Evolutionary conservation across 2,797 vertebrate species (phyloP), one percentile per base, ranked within the genome.

Genomic region (Lepilemur septentrionalis): DNA sequence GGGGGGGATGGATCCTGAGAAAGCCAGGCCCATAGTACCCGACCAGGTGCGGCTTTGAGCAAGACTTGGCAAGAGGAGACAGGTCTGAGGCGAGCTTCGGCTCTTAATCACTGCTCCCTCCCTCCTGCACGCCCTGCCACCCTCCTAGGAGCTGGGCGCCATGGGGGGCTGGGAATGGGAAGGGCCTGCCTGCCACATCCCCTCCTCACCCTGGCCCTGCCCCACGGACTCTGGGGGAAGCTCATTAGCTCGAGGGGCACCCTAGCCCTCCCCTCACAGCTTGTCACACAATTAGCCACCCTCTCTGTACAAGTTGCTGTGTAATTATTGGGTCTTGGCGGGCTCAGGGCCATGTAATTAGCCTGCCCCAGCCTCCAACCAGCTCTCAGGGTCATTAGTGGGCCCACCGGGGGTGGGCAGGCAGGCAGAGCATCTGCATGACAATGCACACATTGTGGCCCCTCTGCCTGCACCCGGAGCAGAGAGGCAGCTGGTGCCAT

Each of bases 1-100:
- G 50, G 28, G 73, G 73, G 41, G 35, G 4, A 61, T 72, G 75
- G 84, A 70, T 97, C 55, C 84, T 87, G 70, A 93, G 89, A 95
- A 79, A 96, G 88, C 96, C 82, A 94, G 91, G 85, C 89, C 81
- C 59, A 83, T 89, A 96, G 96, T 96, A 95, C 95, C 84, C 46
- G 25, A 97, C 98, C 98, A 98, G 98, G 98, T 98, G 95, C 10
- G 30, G 95, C 84, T 96, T 97, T 98, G 91, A 95, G 96, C 97
- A 93, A 97, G 97, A 97, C 89, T 98, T 98, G 98, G 98, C 98
- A 98, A 96, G 97, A 96, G 95, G 92, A 97, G 96, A 97, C 95
- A 97, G 91, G 97, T 97, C 78, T 59, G 28, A 86, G 78, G 1
- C 9, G 50, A 96, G 50, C 87, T 97, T 96, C 52, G 63, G 94